phyloP scores from a whole-genome alignment of 2,797 vertebrate species.

The Propithecus deckenii region DNA sequence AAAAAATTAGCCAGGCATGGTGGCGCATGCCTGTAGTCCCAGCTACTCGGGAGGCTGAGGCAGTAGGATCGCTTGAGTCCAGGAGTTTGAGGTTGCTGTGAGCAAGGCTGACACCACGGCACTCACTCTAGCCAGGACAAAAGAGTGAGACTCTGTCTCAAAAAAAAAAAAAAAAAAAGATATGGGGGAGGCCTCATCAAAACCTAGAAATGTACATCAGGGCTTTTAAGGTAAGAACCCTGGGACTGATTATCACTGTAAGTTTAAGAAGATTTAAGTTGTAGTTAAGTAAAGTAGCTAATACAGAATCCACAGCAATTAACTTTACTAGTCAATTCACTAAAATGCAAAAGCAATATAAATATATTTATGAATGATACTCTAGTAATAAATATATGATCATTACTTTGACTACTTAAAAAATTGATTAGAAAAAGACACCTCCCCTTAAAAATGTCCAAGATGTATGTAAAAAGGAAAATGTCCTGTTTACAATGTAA shows the following conservation, averaged over 20 bases:
- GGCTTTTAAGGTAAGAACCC: background rate
- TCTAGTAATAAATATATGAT: background rate
- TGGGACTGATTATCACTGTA: background rate
- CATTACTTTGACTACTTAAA: constrained; percentile 1
- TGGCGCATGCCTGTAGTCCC: too few relatives aligned
- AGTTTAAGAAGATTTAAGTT: background rate
- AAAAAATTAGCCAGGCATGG: too few relatives aligned
- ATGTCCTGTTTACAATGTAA: background rate
- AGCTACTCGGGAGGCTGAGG: too few relatives aligned
- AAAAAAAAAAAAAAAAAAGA: background rate
- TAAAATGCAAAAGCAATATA: background rate
- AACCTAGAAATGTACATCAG: background rate
- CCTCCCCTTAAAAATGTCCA: background rate
- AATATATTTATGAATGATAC: background rate
- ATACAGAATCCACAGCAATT: constrained; percentile 16
- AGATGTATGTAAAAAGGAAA: background rate
- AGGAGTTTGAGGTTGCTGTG: too few relatives aligned
- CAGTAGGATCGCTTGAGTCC: too few relatives aligned
- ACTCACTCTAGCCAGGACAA: too few relatives aligned
- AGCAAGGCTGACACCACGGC: too few relatives aligned
- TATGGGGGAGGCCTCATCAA: background rate
- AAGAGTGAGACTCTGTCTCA: too few relatives aligned
- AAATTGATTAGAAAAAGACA: constrained; percentile 24
- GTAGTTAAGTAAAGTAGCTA: background rate
- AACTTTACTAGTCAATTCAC: background rate